A percentile compares a stretch with the other conserved stretches of the same genome.
Conservation (phyloP, 2,888 invertebrate genomes). For the Eremobia ochroleuca region DNA sequence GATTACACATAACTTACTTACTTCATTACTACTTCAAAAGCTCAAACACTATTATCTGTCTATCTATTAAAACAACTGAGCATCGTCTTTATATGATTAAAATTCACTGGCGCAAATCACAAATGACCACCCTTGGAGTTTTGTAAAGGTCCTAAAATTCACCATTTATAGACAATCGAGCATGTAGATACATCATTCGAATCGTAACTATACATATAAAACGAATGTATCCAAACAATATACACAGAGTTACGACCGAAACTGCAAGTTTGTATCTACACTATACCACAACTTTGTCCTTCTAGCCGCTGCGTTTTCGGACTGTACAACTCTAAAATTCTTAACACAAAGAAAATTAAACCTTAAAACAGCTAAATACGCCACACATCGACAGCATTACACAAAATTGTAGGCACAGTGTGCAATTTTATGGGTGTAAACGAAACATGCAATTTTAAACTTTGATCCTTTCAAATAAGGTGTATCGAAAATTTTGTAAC, state of each 20-base stretch:
- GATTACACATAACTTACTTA: background rate
- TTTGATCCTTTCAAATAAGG: slow-evolving; percentile 63
- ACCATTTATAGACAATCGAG: slow-evolving; percentile 45
- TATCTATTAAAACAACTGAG: background rate
- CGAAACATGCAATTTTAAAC: slow-evolving; percentile 67
- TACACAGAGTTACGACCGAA: slow-evolving; percentile 76
- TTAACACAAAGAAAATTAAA: slow-evolving; percentile 57
- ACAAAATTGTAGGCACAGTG: slow-evolving; percentile 45
- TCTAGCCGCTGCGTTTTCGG: slow-evolving; percentile 74
- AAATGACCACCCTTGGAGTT: slow-evolving; percentile 22
- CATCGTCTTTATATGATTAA: background rate
- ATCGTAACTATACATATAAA: slow-evolving; percentile 72
- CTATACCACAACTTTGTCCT: slow-evolving; percentile 79
- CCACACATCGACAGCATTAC: slow-evolving; percentile 24
- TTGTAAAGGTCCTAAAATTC: slow-evolving; percentile 34
- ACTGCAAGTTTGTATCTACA: slow-evolving; percentile 81
- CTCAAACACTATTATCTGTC: background rate
- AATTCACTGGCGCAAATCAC: background rate
- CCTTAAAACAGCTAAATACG: slow-evolving; percentile 57
- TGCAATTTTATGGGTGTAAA: slow-evolving; percentile 68
- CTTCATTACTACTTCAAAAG: background rate
- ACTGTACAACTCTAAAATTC: slow-evolving; percentile 59
- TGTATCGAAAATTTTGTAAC: slow-evolving; percentile 58
- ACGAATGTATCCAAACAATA: slow-evolving; percentile 71
- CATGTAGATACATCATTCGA: slow-evolving; percentile 57